phyloP scores from a whole-genome alignment of 2,113 vertebrate genomes.

The Entelurus aequoreus region DNA sequence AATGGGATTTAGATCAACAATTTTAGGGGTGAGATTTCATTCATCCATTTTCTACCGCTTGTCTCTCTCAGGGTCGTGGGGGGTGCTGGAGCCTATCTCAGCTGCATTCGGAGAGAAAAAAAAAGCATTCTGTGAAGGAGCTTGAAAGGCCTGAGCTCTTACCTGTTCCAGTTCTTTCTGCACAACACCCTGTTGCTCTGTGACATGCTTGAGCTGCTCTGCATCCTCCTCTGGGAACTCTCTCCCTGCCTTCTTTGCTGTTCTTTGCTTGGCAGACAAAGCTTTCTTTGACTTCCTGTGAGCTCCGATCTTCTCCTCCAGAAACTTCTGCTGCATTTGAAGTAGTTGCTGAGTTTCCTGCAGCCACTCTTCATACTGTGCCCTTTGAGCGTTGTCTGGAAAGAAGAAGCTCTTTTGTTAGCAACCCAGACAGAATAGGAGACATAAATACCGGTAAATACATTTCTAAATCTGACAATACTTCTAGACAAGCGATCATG shows the following conservation, averaged over 20 bases:
- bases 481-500: constrained; percentile 30
- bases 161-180: constrained; percentile 98
- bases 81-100: no score
- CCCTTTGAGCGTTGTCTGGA: constrained; percentile 88
- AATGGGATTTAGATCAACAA: background rate
- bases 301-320: constrained; percentile 95
- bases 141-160: constrained; percentile 45
- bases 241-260: constrained; percentile 93
- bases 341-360: constrained; percentile 96
- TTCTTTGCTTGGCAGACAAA: constrained; percentile 94
- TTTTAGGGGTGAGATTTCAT: background rate
- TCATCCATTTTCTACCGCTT: background rate
- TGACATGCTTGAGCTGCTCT: constrained; percentile 95
- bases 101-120: background rate
- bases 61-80: no score
- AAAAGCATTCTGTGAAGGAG: background rate
- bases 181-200: constrained; percentile 96
- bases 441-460: constrained; percentile 26
- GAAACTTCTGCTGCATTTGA: constrained; percentile 98
- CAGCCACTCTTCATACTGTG: constrained; percentile 98
- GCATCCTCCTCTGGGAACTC: constrained; percentile 97
- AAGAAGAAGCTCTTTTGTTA: constrained; percentile 34
- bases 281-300: constrained; percentile 98
- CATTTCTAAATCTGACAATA: constrained; percentile 26
- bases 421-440: constrained; percentile 34